Evolutionary conservation across 2,888 invertebrate genomes (phyloP).

Genomic region (Gibbula magus): DNA sequence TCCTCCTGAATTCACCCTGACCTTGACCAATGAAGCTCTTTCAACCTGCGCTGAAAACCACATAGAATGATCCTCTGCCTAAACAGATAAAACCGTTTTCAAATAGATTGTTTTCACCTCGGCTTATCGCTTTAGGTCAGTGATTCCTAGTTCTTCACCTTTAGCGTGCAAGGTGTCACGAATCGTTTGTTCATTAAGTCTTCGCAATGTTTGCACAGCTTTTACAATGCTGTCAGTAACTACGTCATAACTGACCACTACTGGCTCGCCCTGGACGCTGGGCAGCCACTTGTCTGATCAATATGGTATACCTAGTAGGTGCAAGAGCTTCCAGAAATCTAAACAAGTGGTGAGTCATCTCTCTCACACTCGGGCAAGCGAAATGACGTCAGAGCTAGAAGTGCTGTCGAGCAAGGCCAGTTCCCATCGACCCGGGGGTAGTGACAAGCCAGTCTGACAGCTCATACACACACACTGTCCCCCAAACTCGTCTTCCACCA

Average conservation of each 20-base stretch:
- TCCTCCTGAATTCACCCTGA: background rate
- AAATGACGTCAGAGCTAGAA: background rate
- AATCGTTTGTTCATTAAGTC: background rate
- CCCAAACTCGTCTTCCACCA: background rate
- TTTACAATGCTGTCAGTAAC: no score
- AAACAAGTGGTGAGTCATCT: no score
- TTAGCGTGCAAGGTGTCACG: background rate
- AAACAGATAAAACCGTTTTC: constrained; percentile 5
- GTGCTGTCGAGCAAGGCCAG: background rate
- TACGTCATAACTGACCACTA: no score
- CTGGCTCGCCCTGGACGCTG: no score
- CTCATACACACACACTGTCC: background rate
- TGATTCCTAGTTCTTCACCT: background rate
- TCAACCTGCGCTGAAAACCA: background rate
- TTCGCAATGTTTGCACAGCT: no score
- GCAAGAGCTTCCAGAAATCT: no score
- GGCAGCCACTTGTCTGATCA: no score
- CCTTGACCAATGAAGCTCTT: background rate
- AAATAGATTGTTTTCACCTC: constrained; percentile 12
- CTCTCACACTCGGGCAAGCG: background rate
- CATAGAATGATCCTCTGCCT: background rate
- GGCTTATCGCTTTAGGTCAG: background rate
- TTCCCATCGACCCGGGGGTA: background rate
- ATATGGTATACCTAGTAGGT: no score
- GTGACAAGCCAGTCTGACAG: background rate